Base-by-base conservation (phyloP, 1,140 invertebrate genomes). In the Kradibia gibbosae region DNA sequence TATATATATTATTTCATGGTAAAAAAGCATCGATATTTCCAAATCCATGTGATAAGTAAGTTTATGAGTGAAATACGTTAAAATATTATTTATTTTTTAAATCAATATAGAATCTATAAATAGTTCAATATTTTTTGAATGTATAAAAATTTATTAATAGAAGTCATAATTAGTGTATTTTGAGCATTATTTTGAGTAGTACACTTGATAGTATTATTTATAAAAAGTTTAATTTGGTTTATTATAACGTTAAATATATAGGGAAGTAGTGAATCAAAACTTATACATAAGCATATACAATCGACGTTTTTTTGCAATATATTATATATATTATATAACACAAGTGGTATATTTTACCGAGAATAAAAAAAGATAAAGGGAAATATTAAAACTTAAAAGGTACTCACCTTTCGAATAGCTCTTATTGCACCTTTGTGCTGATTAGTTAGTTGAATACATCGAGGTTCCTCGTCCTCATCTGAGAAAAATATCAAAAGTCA, bases 361-460 rank as follows among this genome's bases (percentile, higher is more conserved):
- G 25, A 34, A 67, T 25, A 71, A 96, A 97, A 92, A 98, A 98
- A 65, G 81, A 48, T 82, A 13, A 88, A 80, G 78, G 72, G 22
- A 76, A 39, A 55, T 62, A 48, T 25, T 45, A 45, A 15, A 45
- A 3, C 22, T 45, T 39, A 48, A n/a, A 8, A 42, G 55, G n/a
- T 83, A 91, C 92, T 93, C 91, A 98, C 97, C 95, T 98, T 98
- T 92, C 97, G 93, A 88, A 98, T 96, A 80, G 97, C 97, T 87
- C 97, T 92, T 88, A 98, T 98, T 81, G 97, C 97, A 84, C 94
- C 95, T 92, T 98, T 98, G 89, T 98, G 97, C 87, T 95, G 94
- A 85, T 95, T 94, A 67, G 96, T 97, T 81, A 98, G 91, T 85
- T 95, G 95, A 81, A 95, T 93, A 87, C 94, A 95, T 83, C 95